Base-by-base conservation (phyloP, 92 coral and sea anemone genomes). In the Siderastrea siderea region DNA sequence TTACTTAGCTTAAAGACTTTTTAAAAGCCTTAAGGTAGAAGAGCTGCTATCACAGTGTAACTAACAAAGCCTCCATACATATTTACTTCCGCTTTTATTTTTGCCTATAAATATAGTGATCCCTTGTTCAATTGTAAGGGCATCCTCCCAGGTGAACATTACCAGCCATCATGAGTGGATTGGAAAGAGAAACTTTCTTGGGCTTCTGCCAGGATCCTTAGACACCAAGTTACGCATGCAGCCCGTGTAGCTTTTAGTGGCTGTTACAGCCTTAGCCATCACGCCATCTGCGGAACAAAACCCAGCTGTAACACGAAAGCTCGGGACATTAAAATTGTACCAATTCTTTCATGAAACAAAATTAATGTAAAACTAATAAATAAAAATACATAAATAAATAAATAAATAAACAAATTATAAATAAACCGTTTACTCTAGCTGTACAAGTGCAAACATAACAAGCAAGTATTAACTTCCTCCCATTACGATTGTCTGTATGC, bases 141-240 rank as follows among this genome's bases (percentile, higher is more conserved):
- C 96, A 94, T 50, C 96, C 96, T 10, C 86, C 90, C 43, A 86
- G 68, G 61, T 72, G 80, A 51, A 94, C 83, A 60, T 86, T 66
- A 2, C 95, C 95, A 57, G 80, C 57, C 71, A 72, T 70, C 53
- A 78, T 74, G 4, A 77, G 62, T 2, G 96, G 95, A 17, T 65
- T 81, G 3, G 83, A 44, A 48, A 94, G 80, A 50, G 86, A 68
- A 17, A 82, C 45, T 26, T 44, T 74, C 11, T 62, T 15, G 55
- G 6, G 5, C 47, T 59, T 46, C 55, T 10, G 4, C 86, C 68
- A 9, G 53, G 65, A 3, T 68, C 65, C 53, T 9, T 57, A 12
- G 86, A 82, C 77, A 83, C 71, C 73, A 93, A 52, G 14, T 84
- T 83, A 55, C 96, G 90, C 61, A 93, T 91, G 52, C 96, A 93